Evolutionary conservation across 2,113 vertebrate species (phyloP).

Genomic region (Ondatra zibethicus): DNA sequence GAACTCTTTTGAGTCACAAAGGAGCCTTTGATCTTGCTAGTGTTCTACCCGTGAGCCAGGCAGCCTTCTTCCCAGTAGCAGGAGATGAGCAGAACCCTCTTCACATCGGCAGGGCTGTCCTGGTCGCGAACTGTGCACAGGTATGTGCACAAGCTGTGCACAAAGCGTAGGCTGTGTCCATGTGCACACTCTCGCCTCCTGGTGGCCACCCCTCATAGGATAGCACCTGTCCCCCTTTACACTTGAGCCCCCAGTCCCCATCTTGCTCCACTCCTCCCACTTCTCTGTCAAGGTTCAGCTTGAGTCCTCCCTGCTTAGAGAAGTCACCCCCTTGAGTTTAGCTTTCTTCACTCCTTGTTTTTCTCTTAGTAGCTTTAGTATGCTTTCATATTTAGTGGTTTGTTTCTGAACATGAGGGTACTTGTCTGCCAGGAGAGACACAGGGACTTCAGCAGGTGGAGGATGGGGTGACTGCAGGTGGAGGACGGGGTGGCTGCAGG

Average conservation of each 20-base stretch:
- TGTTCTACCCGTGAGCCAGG: not conserved
- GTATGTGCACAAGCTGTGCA: not conserved
- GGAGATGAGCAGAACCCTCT: not conserved
- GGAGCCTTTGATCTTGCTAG: conserved; percentile 30
- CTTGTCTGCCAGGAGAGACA: no score
- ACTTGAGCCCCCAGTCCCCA: not conserved
- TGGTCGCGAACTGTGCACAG: not conserved
- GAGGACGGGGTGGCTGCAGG: no score
- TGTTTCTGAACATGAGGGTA: not conserved
- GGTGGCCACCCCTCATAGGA: not conserved
- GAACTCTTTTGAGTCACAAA: conserved; percentile 49
- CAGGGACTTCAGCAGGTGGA: not conserved
- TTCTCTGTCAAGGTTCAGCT: not conserved
- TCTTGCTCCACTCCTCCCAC: not conserved
- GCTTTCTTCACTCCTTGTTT: not conserved
- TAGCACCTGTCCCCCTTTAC: fast-evolving
- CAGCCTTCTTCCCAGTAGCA: not conserved
- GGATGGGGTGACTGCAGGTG: fast-evolving
- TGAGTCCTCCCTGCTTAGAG: not conserved
- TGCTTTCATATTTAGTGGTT: not conserved
- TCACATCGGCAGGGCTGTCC: not conserved
- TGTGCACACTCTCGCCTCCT: fast-evolving
- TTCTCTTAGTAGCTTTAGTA: not conserved
- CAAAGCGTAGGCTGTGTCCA: not conserved
- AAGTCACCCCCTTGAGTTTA: not conserved